Base-by-base conservation (phyloP, 2,797 vertebrate genomes). In the Channallabes apus region DNA sequence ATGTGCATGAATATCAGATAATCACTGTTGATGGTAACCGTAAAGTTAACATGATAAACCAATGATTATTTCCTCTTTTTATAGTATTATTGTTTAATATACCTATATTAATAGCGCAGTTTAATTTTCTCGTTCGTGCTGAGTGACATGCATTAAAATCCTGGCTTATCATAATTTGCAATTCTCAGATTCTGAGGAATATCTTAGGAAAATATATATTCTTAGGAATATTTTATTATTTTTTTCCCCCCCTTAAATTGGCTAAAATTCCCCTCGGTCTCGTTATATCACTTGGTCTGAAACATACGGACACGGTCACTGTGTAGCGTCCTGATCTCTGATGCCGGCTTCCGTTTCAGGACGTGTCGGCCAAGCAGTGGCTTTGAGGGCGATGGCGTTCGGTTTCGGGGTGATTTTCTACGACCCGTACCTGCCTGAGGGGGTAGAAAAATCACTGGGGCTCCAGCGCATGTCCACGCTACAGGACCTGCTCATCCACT, bases 401-500 rank as follows among this genome's bases (percentile, higher is more conserved):
- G 95, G 95, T 73, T 96, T 95, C 91, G 94, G 93, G 73, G 94
- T 96, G 88, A 93, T 96, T 90, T 96, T 96, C 91, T 96, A 96
- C 86, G 95, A 96, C 88, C 95, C 95, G 12, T 96, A 96, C 89
- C 92, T 96, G 86, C 90, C 95, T 24, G 95, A 96, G 87, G 95
- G 95, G 71, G 94, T 96, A 89, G 95, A 96, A 90, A 93, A 95
- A 85, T 95, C 95, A 71, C 93, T 96, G 89, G 95, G 95, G 78
- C 93, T 96, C 84, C 95, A 96, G 61, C 92, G 95, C 87, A 95
- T 96, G 94, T 91, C 92, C 85, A 96, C 95, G 79, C 92, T 96
- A 91, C 95, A 96, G 91, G 95, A 96, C 89, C 94, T 96, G 90
- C 94, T 96, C 88, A 94, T 95, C 90, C 95, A 96, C 91, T 96